phyloP scores from a whole-genome alignment of 2,113 vertebrate species.

The Albula goreensis region DNA sequence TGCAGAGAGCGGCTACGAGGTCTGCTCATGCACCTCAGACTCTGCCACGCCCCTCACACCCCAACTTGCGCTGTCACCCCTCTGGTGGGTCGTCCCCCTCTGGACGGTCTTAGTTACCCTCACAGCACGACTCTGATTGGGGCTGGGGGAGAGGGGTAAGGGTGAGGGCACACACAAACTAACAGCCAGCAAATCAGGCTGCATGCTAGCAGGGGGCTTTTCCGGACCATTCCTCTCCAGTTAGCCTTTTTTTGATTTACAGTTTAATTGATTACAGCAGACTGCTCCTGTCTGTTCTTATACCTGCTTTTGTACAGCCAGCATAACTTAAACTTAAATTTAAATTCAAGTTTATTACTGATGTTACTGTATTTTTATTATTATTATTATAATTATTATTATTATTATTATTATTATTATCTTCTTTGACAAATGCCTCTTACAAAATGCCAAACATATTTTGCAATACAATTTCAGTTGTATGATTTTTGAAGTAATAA shows the following conservation, averaged over 20 bases:
- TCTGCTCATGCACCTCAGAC: slow-evolving; percentile 87
- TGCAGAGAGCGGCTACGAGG: slow-evolving; percentile 79
- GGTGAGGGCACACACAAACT: neutral
- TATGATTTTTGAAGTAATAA: neutral
- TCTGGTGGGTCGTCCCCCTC: slow-evolving; percentile 47
- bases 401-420: too few relatives aligned
- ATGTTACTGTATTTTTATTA: slow-evolving; percentile 33
- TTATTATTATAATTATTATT: slow-evolving; percentile 19
- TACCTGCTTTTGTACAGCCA: slow-evolving; percentile 6
- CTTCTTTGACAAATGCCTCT: too few relatives aligned
- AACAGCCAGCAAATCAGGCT: slow-evolving; percentile 26
- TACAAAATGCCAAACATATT: neutral
- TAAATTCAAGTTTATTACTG: slow-evolving; percentile 35
- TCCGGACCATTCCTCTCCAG: neutral
- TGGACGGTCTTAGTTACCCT: slow-evolving; percentile 66
- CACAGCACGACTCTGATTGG: slow-evolving; percentile 67
- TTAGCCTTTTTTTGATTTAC: neutral
- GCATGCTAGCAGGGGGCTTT: neutral
- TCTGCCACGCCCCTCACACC: slow-evolving; percentile 36
- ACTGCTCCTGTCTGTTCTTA: slow-evolving; percentile 49
- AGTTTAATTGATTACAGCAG: slow-evolving; percentile 14
- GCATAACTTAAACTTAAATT: neutral
- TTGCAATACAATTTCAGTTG: neutral
- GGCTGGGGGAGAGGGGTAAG: slow-evolving; percentile 24
- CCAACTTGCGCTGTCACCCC: slow-evolving; percentile 33